Evolutionary conservation across 2,888 invertebrate genomes (phyloP), one percentile per base, ranked within the genome.

Genomic region (Suillia variegata): DNA sequence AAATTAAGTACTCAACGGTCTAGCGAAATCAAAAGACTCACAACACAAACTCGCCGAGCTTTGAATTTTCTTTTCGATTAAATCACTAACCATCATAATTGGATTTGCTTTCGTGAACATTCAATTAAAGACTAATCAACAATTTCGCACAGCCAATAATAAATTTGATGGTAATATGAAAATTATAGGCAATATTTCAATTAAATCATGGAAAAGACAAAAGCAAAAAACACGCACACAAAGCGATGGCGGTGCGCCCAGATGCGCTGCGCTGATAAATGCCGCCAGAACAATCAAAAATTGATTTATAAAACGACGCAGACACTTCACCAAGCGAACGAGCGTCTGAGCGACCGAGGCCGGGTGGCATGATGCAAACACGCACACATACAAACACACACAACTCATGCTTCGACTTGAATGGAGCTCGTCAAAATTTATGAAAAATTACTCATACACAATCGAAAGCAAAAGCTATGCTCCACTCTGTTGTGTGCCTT

Each of bases 111-210:
- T 26, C 26, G 10, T 26, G n/a, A 45, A 13, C 5, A 34, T 33
- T 33, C 52, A 33, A 20, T n/a, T 18, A 4, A 52, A 12, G 31
- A n/a, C 20, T 20, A 33, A 52, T 33, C 20, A 4, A 17, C 12
- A 34, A 52, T 20, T 52, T 52, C 13, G 52, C 45, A 20, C 20
- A 31, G 50, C 31, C 31, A 51, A 33, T 34, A 52, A 52, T 52
- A 34, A 20, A 52, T 52, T 38, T 21, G 45, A 54, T 54, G 54
- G 22, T 54, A 54, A 54, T 54, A 42, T 42, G 54, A 54, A 54
- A 54, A 54, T 54, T 54, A 54, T 42, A 54, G 54, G 2, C 54
- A 54, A 54, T 54, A 54, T 54, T 54, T 54, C 54, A 54, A 54
- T 54, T 54, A 54, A 17, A 54, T n/a, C n/a, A 38, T 8, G n/a